phyloP scores from a whole-genome alignment of 2,113 vertebrate species.

The Micromys minutus region DNA sequence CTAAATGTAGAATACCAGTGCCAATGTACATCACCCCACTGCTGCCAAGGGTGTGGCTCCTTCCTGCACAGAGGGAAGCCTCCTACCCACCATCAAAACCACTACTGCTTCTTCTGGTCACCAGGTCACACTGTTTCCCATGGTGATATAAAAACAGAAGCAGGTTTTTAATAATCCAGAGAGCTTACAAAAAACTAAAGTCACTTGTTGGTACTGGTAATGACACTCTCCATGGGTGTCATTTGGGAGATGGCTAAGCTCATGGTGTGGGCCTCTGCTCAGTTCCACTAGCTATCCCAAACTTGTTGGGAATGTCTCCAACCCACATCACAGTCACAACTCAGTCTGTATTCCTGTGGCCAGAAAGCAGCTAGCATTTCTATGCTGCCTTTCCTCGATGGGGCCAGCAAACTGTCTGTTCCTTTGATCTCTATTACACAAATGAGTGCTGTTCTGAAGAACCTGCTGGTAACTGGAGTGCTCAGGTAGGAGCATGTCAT shows the following conservation, averaged over 20 bases:
- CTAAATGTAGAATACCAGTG: background rate
- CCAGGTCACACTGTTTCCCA: background rate
- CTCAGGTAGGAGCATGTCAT: background rate
- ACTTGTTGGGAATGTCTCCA: background rate
- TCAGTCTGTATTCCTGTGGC: background rate
- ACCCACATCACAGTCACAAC: background rate
- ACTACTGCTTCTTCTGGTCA: background rate
- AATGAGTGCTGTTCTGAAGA: background rate
- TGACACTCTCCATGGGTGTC: background rate
- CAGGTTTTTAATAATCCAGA: background rate
- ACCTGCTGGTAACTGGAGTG: background rate
- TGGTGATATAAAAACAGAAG: background rate
- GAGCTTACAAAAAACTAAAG: background rate
- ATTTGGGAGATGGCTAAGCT: background rate
- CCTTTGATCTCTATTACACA: background rate
- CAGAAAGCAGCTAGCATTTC: background rate
- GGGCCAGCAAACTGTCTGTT: background rate
- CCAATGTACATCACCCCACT: background rate
- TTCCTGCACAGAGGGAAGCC: background rate
- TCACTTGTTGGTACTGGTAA: background rate
- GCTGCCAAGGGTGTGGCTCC: background rate
- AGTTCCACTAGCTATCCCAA: background rate
- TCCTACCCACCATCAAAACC: background rate
- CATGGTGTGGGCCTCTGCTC: background rate
- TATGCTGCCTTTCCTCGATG: background rate